Evolutionary conservation across 35 echinoderm and acorn worm species (phyloP).

Genomic region (Heliocidaris erythrogramma): DNA sequence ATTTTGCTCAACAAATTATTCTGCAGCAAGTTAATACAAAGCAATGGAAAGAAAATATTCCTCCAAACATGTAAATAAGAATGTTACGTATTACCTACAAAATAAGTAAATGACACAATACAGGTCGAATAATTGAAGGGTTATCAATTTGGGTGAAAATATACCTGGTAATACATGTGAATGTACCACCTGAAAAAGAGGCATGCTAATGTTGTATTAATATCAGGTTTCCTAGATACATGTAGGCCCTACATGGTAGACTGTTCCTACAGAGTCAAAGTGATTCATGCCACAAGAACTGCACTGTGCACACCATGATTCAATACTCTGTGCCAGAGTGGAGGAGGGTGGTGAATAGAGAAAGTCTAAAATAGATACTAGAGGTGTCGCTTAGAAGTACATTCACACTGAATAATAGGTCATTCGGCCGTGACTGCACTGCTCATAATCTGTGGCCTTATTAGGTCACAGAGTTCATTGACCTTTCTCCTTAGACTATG

Average conservation of each 20-base stretch:
- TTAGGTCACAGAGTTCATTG: slow-evolving; percentile 49
- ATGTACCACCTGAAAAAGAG: background rate
- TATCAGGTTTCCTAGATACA: background rate
- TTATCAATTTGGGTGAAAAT: background rate
- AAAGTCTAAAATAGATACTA: background rate
- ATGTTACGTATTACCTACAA: no score
- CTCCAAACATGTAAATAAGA: no score
- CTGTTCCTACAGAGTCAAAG: background rate
- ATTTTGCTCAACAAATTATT: no score
- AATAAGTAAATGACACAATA: no score
- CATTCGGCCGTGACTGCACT: slow-evolving; percentile 5
- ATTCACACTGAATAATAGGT: background rate
- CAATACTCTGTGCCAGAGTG: background rate
- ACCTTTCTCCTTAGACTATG: slow-evolving; percentile 20
- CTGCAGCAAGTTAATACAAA: no score
- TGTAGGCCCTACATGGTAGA: background rate
- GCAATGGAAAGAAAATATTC: no score
- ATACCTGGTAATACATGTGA: background rate
- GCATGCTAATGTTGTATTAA: background rate
- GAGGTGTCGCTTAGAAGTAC: slow-evolving; percentile 1
- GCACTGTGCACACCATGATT: background rate
- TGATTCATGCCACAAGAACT: background rate
- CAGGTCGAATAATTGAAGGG: no score
- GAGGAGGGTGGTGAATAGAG: slow-evolving; percentile 6
- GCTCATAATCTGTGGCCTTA: slow-evolving; percentile 29